Conservation (phyloP, 2,888 invertebrate genomes). For the Lamellibrachia satsuma region DNA sequence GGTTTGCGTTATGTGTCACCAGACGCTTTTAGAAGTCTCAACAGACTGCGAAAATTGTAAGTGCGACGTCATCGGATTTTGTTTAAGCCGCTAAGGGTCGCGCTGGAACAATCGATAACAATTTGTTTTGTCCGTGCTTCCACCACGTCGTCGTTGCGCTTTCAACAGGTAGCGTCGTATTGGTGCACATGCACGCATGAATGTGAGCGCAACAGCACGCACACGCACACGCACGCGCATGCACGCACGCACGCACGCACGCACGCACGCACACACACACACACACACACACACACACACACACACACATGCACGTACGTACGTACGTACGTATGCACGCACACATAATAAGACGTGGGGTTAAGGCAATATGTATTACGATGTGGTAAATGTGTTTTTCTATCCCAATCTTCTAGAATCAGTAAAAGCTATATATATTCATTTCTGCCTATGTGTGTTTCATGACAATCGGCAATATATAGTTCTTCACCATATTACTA, state of each 20-base stretch:
- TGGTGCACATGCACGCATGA: too few relatives aligned
- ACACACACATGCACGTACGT: neutral
- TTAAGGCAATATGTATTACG: too few relatives aligned
- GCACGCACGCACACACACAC: neutral
- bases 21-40: neutral
- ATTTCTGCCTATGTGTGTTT: too few relatives aligned
- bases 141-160: neutral
- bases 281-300: neutral
- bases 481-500: too few relatives aligned
- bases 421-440: too few relatives aligned
- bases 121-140: neutral
- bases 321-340: neutral
- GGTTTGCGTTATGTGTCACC: neutral
- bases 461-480: too few relatives aligned
- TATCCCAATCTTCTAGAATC: too few relatives aligned
- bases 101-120: neutral
- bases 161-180: too few relatives aligned
- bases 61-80: neutral
- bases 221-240: neutral
- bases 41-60: neutral
- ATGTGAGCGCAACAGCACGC: neutral
- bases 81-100: neutral
- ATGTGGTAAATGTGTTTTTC: too few relatives aligned
- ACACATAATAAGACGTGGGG: neutral
- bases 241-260: neutral